A percentile compares a stretch with the other conserved stretches of the same genome.
These are phyloP conservation scores for Myripristis murdjan DNA, from an alignment of 2,797 vertebrate genomes.

Conservation along the genomic window DNA sequence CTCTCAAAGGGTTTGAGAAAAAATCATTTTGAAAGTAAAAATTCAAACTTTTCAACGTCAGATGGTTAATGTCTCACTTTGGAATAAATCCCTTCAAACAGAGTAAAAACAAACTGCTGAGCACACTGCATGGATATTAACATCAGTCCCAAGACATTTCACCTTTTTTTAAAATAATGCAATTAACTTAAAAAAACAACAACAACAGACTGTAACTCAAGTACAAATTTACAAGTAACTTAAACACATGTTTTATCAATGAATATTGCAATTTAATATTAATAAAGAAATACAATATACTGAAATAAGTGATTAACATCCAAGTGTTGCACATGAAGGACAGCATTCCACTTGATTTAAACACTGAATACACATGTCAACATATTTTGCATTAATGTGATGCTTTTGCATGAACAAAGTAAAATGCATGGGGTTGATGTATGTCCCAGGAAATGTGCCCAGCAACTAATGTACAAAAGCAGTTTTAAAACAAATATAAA, in stretches of 20 bases:
- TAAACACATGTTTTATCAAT: too few species aligned
- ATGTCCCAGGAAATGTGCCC: not conserved
- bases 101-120: not conserved
- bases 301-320: not conserved
- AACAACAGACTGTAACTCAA: too few species aligned
- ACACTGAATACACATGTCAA: not conserved
- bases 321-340: not conserved
- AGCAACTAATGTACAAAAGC: not conserved
- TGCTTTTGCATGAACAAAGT: conserved; percentile 1
- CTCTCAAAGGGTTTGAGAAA: too few species aligned
- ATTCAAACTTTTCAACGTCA: too few species aligned
- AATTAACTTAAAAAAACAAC: too few species aligned
- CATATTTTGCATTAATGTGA: not conserved
- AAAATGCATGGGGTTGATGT: conserved; percentile 1
- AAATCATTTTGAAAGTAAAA: not conserved
- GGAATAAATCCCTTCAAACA: not conserved
- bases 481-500: conserved; percentile 1
- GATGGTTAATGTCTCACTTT: not conserved
- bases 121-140: not conserved
- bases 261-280: not conserved
- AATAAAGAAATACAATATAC: not conserved
- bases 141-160: not conserved
- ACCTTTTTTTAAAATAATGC: not conserved
- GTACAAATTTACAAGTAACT: too few species aligned
- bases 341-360: not conserved